A percentile compares a stretch with the other conserved stretches of the same genome.
phyloP scores from a whole-genome alignment of 2,888 invertebrate genomes.

The Sipha maydis region DNA sequence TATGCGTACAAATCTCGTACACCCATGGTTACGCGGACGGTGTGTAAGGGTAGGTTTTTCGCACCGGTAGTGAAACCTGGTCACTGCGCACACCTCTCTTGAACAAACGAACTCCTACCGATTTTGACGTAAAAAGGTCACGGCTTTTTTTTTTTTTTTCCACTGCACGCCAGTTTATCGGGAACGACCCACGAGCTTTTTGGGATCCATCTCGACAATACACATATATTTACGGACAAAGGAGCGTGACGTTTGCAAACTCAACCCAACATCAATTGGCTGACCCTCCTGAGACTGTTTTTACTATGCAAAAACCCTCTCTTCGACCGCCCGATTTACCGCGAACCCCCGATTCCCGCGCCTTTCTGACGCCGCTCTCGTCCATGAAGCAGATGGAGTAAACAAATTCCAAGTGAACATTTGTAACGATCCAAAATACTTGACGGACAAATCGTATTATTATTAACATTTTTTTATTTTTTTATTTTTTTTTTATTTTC shows the following conservation, averaged over 20 bases:
- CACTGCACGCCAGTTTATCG: not conserved
- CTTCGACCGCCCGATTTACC: too few relatives aligned
- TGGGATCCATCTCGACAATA: not conserved
- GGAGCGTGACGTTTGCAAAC: not conserved
- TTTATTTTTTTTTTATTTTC: not conserved
- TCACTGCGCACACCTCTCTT: not conserved
- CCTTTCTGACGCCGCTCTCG: not conserved
- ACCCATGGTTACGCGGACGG: too few relatives aligned
- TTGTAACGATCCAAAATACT: not conserved
- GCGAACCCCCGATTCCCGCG: too few relatives aligned
- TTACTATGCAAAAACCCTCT: not conserved
- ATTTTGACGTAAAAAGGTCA: not conserved
- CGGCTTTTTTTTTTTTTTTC: not conserved
- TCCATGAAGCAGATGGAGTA: not conserved
- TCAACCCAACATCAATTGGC: conserved; percentile 34
- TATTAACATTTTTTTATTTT: not conserved
- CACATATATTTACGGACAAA: conserved; percentile 17
- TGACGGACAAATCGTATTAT: conserved; percentile 7
- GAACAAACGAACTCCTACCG: not conserved
- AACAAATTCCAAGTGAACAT: not conserved
- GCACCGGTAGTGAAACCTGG: too few relatives aligned
- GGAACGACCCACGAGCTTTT: not conserved
- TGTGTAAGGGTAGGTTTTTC: too few relatives aligned
- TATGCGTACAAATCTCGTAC: too few relatives aligned
- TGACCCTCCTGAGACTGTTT: conserved; percentile 27